Evolutionary conservation across 2,797 vertebrate species (phyloP), one percentile per base, ranked within the genome.

Genomic region (Microcaecilia unicolor): DNA sequence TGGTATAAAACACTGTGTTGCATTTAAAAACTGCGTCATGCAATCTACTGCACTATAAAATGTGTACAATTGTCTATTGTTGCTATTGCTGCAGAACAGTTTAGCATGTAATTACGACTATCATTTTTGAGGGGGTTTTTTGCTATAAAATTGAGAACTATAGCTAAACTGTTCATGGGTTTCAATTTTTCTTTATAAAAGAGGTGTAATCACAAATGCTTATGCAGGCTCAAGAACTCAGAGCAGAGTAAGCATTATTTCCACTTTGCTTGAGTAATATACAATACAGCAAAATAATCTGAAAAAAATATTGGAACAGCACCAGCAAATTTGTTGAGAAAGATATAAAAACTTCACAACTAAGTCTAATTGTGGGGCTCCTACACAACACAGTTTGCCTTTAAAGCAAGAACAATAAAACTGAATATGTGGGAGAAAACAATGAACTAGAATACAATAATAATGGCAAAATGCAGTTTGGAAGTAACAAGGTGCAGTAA

Each of bases 301-400:
- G 34, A 34, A 61, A 55, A 53, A 3, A 52, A 32, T 38, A 55
- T 6, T 15, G 12, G 24, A 44, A 23, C 18, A 37, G 41, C 40
- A 48, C 46, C 28, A 51, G 37, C 49, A 55, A 31, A 4, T 18
- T 21, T n/a, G n/a, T 33, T 35, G 11, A 8, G 15, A 22, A 67
- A 50, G 16, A 32, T 25, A 36, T 67, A 50, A 53, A 42, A 44
- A 25, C 12, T 7, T 30, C 41, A 45, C 32, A 36, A 49, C 11
- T 28, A 27, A 44, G 58, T 55, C 58, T 44, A 62, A 28, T 31
- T 22, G 6, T 11, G 11, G 18, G 13, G 32, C 45, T 55, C 31
- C 18, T 13, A 13, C 0, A 0, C 5, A 31, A 5, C 4, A 5
- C n/a, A n/a, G n/a, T n/a, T n/a, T n/a, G n/a, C n/a, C 10, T 37